A percentile compares a stretch with the other conserved stretches of the same genome.
Conservation (phyloP, 2,113 vertebrate species). For the Nestor notabilis region DNA sequence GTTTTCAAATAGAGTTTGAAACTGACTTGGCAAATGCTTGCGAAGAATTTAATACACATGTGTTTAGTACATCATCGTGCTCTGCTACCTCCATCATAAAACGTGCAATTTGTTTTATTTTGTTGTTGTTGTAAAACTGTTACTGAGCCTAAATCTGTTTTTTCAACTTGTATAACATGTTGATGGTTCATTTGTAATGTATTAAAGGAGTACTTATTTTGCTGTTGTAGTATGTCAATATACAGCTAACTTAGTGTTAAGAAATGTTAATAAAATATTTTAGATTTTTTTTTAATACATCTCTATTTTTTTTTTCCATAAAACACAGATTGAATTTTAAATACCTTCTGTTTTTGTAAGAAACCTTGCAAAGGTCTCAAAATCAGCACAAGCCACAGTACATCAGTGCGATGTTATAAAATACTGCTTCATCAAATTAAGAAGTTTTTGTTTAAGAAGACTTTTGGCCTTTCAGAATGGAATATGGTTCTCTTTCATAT, state of each 20-base stretch:
- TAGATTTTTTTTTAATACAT: not conserved
- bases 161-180: fast-evolving
- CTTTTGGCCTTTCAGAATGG: not conserved
- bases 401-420: not conserved
- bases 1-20: not conserved
- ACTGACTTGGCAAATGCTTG: not conserved
- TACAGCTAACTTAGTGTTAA: not conserved
- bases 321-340: not conserved
- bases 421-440: not conserved
- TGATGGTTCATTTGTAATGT: not conserved
- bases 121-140: not conserved
- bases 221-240: not conserved
- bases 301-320: not conserved
- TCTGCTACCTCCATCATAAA: not conserved
- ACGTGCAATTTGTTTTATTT: not conserved
- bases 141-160: not conserved
- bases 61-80: not conserved
- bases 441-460: not conserved
- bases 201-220: not conserved
- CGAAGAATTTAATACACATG: not conserved
- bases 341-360: not conserved
- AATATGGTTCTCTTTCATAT: not conserved
- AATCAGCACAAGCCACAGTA: not conserved
- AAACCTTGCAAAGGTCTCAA: not conserved
- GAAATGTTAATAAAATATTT: not conserved